Evolutionary conservation across 1,140 invertebrate genomes (phyloP).

Genomic region (Monochamus saltuarius): DNA sequence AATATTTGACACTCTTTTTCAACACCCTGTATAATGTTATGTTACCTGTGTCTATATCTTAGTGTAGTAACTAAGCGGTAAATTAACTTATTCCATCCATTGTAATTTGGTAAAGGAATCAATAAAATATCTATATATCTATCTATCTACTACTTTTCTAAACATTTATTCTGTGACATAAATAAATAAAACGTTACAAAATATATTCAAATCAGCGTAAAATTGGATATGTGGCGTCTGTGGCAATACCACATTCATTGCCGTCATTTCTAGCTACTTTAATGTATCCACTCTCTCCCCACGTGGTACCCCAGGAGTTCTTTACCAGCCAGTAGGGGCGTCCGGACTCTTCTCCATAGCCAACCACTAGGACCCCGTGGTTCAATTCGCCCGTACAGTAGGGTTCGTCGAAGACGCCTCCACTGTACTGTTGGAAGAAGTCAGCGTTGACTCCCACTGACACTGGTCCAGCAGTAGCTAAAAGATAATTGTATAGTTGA

Average conservation of each 20-base stretch:
- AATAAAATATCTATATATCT: too few species aligned
- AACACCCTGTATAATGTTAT: too few species aligned
- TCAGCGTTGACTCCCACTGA: slow-evolving; percentile 87
- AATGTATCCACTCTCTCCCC: slow-evolving; percentile 67
- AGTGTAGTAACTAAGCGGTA: too few species aligned
- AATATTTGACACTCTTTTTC: too few species aligned
- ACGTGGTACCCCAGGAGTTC: slow-evolving; percentile 57
- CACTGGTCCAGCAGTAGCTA: slow-evolving; percentile 67
- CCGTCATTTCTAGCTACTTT: slow-evolving; percentile 62
- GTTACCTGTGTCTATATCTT: too few species aligned
- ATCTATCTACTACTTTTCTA: too few species aligned
- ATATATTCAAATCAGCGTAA: too few species aligned
- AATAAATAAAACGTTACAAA: too few species aligned
- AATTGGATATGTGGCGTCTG: neutral
- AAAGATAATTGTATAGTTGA: neutral
- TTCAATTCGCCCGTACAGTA: slow-evolving; percentile 53
- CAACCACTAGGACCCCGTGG: slow-evolving; percentile 85
- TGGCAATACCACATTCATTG: slow-evolving; percentile 65
- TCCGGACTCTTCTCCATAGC: slow-evolving; percentile 74
- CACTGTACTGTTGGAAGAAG: slow-evolving; percentile 23
- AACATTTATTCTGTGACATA: too few species aligned
- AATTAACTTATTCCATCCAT: too few species aligned
- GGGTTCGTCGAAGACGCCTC: slow-evolving; percentile 24
- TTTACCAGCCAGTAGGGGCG: slow-evolving; percentile 52
- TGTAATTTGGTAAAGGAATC: too few species aligned